Conservation (phyloP, 2,888 invertebrate species). For the Tenthredo amoena region DNA sequence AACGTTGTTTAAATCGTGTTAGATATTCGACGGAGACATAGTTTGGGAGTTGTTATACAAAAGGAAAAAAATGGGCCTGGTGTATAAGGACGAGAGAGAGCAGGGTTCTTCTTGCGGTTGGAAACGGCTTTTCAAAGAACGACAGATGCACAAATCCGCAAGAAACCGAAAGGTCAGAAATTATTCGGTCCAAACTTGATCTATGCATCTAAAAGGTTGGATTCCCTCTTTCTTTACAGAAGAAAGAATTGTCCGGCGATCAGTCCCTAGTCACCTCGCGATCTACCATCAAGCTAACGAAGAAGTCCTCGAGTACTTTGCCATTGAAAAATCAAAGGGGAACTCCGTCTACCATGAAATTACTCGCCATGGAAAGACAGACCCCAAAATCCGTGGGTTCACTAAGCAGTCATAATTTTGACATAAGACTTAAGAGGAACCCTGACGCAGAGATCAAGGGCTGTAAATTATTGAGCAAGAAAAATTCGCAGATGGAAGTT, state of each 20-base stretch:
- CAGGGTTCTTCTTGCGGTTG: slow-evolving; percentile 58
- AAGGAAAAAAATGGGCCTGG: slow-evolving; percentile 56
- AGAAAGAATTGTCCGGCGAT: background rate
- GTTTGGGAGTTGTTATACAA: slow-evolving; percentile 65
- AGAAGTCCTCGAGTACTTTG: background rate
- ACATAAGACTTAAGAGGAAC: background rate
- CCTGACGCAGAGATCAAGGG: background rate
- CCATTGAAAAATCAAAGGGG: background rate
- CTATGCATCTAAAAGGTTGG: background rate
- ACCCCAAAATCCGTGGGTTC: background rate
- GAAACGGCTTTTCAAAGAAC: slow-evolving; percentile 63
- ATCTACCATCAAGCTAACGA: background rate
- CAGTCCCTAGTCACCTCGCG: background rate
- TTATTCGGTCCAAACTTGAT: background rate
- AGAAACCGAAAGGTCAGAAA: slow-evolving; percentile 53
- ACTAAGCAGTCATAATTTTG: background rate
- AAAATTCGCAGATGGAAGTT: background rate
- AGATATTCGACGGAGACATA: slow-evolving; percentile 64
- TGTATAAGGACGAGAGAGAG: slow-evolving; percentile 52
- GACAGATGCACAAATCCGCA: slow-evolving; percentile 54
- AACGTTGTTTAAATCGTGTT: background rate
- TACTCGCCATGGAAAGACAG: background rate
- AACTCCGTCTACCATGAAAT: background rate
- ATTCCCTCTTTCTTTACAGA: background rate
- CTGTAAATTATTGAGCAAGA: background rate